Conservation (phyloP, 2,797 vertebrate species). For the Squalus acanthias region DNA sequence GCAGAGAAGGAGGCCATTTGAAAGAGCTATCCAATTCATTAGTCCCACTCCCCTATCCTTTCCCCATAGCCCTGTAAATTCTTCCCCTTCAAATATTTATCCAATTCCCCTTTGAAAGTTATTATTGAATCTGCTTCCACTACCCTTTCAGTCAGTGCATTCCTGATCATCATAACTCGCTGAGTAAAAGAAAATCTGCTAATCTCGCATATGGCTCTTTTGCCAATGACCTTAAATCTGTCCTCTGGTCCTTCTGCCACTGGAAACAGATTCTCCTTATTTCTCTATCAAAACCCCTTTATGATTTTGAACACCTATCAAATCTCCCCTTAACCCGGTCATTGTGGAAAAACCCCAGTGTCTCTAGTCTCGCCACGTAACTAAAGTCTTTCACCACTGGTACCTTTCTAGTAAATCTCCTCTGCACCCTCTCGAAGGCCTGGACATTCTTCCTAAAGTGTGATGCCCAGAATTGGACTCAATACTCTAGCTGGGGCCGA, state of each 20-base stretch:
- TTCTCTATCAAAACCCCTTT: neutral
- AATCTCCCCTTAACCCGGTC: neutral
- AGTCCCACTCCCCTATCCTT: neutral
- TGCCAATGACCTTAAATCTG: too few species aligned
- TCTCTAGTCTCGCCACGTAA: neutral
- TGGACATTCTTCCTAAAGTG: too few species aligned
- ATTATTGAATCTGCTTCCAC: neutral
- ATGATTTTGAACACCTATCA: neutral
- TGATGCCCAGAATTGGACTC: too few species aligned
- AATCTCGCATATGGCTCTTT: too few species aligned
- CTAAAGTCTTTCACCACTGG: neutral
- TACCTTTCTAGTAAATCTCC: neutral
- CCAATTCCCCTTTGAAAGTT: neutral
- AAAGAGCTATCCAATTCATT: too few species aligned
- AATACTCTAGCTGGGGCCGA: neutral
- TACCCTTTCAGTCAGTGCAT: neutral
- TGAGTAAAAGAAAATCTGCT: neutral
- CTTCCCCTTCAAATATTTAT: neutral
- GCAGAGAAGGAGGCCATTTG: neutral
- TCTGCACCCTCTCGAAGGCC: neutral
- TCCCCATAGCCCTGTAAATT: neutral
- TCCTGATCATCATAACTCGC: neutral
- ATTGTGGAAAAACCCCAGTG: neutral
- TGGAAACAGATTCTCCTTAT: neutral
- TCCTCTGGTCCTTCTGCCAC: neutral